Evolutionary conservation across 1,140 invertebrate species (phyloP), one percentile per base, ranked within the genome.

Genomic region (Platyscapa corneri): DNA sequence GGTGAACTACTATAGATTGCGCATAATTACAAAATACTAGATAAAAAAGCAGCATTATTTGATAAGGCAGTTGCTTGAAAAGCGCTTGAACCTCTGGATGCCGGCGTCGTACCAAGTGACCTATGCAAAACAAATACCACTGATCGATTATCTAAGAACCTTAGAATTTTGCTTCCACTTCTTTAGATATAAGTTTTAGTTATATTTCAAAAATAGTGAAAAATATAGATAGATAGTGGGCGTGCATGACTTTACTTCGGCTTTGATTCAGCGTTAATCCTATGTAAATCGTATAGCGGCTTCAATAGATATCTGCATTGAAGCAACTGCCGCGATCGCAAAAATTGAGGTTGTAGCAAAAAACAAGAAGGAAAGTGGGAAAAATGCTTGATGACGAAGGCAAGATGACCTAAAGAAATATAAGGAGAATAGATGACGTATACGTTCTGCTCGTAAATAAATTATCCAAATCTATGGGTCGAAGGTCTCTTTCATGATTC

Each of bases 381-480:
- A 32, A 81, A 34, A 49, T 56, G 46, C 16, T 67, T 30, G 88
- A 87, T 88, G 85, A 88, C 88, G 90, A 88, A 90, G 90, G 89
- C 86, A 74, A 87, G 83, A 88, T 90, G 88, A 88, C 90, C 88
- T 88, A 82, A 88, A 91, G 91, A 89, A 88, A 86, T 87, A 87
- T 89, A 87, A 87, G 87, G 86, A 86, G 89, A 88, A 91, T 90
- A 90, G 89, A 89, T 90, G n/a, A n/a, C 89, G 75, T 91, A 90
- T 92, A 90, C 91, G 91, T 46, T 77, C 91, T 92, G 90, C 91
- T 92, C 92, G 92, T 93, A 93, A 93, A 93, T 92, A 93, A 93
- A 93, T 93, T 93, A 93, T 93, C 91, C 90, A 90, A 90, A 93
- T 90, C 90, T 91, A 92, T 91, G 90, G 92, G 93, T 93, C 92